phyloP scores from a whole-genome alignment of 2,113 vertebrate species.

The Daboia siamensis region DNA sequence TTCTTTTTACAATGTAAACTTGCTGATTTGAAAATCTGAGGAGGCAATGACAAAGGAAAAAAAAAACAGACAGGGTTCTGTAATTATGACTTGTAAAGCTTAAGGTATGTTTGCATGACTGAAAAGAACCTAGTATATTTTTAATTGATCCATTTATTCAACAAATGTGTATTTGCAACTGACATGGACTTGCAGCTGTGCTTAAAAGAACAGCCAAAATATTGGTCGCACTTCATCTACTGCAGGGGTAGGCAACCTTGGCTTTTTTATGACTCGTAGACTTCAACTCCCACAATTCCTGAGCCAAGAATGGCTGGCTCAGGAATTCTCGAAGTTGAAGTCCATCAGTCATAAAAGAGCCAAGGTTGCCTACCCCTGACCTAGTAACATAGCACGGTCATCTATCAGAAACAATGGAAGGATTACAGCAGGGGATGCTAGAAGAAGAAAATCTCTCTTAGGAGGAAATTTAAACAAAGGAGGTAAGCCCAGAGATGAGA shows the following conservation, averaged over 20 bases:
- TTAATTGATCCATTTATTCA: neutral
- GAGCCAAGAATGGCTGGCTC: no score
- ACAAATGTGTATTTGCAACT: neutral
- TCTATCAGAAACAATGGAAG: neutral
- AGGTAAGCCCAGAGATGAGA: neutral
- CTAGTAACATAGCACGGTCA: neutral
- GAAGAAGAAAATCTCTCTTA: neutral
- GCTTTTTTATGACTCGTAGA: no score
- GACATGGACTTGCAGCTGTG: neutral
- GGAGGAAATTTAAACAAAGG: neutral
- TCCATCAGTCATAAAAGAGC: no score
- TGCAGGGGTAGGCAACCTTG: no score
- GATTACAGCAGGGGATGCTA: neutral
- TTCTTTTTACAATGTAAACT: neutral
- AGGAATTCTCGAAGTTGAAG: no score
- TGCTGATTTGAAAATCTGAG: neutral
- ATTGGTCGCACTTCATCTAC: neutral
- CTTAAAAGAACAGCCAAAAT: neutral
- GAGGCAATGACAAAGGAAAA: neutral
- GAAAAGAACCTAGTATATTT: neutral
- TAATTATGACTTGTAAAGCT: neutral
- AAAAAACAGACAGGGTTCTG: neutral
- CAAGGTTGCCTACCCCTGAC: no score
- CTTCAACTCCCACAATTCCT: no score
- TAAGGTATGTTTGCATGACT: neutral